Conservation (phyloP, 2,113 vertebrate species). For the Cyprinodon variegatus region DNA sequence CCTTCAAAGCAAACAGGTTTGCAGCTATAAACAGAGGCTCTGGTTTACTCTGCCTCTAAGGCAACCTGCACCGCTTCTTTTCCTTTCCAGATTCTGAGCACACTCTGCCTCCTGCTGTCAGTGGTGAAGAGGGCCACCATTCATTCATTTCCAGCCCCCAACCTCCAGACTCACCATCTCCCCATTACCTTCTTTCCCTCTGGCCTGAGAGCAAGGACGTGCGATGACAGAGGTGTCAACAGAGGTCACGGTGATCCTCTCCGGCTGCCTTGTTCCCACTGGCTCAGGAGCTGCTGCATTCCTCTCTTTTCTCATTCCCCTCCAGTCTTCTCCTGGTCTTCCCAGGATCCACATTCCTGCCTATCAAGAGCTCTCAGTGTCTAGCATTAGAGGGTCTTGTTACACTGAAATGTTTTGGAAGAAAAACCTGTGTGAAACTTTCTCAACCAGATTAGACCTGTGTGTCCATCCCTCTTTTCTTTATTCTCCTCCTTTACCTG, state of each 20-base stretch:
- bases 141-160: background rate
- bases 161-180: slow-evolving; percentile 21
- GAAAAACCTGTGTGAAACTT: slow-evolving; percentile 66
- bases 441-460: slow-evolving; percentile 62
- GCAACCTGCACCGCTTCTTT: slow-evolving; percentile 13
- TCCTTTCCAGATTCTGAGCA: slow-evolving; percentile 49
- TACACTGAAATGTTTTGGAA: slow-evolving; percentile 69
- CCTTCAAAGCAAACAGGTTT: background rate
- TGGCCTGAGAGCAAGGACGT: slow-evolving; percentile 71
- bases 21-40: background rate
- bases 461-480: slow-evolving; percentile 24
- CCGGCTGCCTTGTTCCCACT: slow-evolving; percentile 81
- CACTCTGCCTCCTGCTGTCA: slow-evolving; percentile 60
- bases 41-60: slow-evolving; percentile 4
- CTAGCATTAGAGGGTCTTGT: slow-evolving; percentile 78
- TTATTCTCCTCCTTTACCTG: slow-evolving; percentile 25
- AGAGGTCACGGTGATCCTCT: slow-evolving; percentile 84
- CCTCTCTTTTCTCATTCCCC: slow-evolving; percentile 69
- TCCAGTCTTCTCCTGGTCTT: slow-evolving; percentile 70
- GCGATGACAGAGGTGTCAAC: slow-evolving; percentile 86
- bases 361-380: slow-evolving; percentile 71
- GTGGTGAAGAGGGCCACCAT: slow-evolving; percentile 46
- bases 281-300: slow-evolving; percentile 77
- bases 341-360: slow-evolving; percentile 80
- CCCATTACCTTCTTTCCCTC: slow-evolving; percentile 37